Conservation (phyloP, 1,140 invertebrate species). For the Lordiphosa stackelbergi region DNA sequence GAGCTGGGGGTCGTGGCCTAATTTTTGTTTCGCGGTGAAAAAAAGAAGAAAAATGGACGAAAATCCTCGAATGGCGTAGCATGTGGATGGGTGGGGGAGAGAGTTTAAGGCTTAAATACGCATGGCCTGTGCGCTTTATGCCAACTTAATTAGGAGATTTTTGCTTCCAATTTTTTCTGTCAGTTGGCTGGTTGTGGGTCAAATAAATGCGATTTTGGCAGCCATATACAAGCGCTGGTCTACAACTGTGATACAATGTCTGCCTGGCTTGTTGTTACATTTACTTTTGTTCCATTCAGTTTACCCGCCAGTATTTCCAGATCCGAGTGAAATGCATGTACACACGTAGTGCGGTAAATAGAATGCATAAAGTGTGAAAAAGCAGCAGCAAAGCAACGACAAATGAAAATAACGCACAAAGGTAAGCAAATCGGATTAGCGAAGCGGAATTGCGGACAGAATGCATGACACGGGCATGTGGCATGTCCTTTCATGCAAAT, state of each 20-base stretch:
- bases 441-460: slow-evolving; percentile 50
- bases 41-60: slow-evolving; percentile 25
- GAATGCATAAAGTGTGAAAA: slow-evolving; percentile 64
- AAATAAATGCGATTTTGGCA: slow-evolving; percentile 28
- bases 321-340: slow-evolving; percentile 24
- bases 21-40: slow-evolving; percentile 36
- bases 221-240: slow-evolving; percentile 7
- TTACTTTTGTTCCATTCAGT: not conserved
- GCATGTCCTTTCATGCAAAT: slow-evolving; percentile 13
- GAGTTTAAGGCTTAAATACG: not conserved
- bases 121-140: slow-evolving; percentile 17
- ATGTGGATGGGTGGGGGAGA: not conserved
- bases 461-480: slow-evolving; percentile 19
- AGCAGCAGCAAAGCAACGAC: slow-evolving; percentile 23
- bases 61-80: slow-evolving; percentile 1
- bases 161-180: slow-evolving; percentile 22
- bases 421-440: slow-evolving; percentile 64
- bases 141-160: slow-evolving; percentile 65
- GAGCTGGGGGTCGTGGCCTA: slow-evolving; percentile 32
- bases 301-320: slow-evolving; percentile 12
- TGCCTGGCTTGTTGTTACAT: slow-evolving; percentile 30
- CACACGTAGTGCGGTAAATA: slow-evolving; percentile 30
- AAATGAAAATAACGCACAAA: slow-evolving; percentile 41
- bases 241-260: slow-evolving; percentile 1
- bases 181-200: slow-evolving; percentile 28